Base-by-base conservation (phyloP, 2,888 invertebrate species). In the Drosophila sordidula region DNA sequence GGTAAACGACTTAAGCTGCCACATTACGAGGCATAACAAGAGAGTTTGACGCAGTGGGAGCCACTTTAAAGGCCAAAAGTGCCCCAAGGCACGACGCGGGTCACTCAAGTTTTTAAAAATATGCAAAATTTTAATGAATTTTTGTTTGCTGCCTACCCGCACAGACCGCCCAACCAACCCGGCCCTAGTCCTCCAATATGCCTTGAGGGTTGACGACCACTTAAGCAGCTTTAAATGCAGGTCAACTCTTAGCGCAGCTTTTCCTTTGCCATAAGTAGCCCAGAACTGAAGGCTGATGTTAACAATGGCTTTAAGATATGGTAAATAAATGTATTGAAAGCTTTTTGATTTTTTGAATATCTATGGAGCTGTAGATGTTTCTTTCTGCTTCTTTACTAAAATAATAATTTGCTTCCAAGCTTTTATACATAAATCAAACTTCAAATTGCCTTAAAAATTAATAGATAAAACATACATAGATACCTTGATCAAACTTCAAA, bases 111-210 rank as follows among this genome's bases (percentile, higher is more conserved):
- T 85, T 80, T 80, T 88, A 78, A 87, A 88, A 88, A 87, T 86
- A 86, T 86, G 87, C 89, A 86, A 86, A 87, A 86, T 86, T 87
- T 89, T 86, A 86, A 86, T 86, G 86, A 86, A 86, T 86, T 86
- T 86, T 88, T 81, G 71, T 74, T 58, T 78, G 59, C 57, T 36
- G 55, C 62, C 73, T 51, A 50, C 54, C 45, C 63, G 51, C 70
- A 59, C 51, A 38, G 18, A 45, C 16, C 22, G n/a, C 22, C 11
- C 16, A 2, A 0, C 11, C 44, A 18, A 18, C 18, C 18, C 18
- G 18, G 14, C 45, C 16, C 26, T 34, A 12, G 12, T 4, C 34
- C 14, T 42, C 45, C 29, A 51, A 44, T 58, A 39, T 39, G 45
- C 42, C 61, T 52, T 52, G 51, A 58, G 67, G 74, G 50, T 50